phyloP scores from a whole-genome alignment of 2,888 invertebrate genomes.

The Protonemura montana region DNA sequence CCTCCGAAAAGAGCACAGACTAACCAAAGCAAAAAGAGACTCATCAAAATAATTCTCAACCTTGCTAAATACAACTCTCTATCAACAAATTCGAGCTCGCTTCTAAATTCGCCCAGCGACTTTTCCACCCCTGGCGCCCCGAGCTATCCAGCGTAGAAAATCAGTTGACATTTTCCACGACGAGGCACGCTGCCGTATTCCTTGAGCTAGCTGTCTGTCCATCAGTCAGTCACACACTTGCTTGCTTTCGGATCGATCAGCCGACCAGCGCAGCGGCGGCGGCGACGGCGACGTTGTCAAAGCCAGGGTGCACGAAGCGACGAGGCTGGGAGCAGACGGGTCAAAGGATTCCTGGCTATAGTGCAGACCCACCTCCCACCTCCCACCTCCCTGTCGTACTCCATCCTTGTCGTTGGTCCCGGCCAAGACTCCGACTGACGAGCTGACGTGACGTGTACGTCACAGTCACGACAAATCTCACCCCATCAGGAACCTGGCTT shows the following conservation, averaged over 20 bases:
- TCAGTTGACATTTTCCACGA: constrained; percentile 10
- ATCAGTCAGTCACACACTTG: constrained; percentile 44
- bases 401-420: background rate
- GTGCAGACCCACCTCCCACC: background rate
- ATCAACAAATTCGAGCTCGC: background rate
- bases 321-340: background rate
- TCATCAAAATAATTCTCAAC: background rate
- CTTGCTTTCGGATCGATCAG: constrained; percentile 47
- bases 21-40: background rate
- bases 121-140: background rate
- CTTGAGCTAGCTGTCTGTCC: constrained; percentile 42
- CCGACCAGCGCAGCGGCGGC: constrained; percentile 16
- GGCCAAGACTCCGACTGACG: background rate
- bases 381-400: background rate
- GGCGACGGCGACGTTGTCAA: background rate
- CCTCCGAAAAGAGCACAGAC: background rate
- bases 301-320: background rate
- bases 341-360: background rate
- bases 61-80: background rate
- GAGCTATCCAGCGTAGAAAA: background rate
- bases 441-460: background rate
- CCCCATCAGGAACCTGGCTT: background rate
- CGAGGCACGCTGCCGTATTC: constrained; percentile 38
- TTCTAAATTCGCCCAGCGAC: background rate
- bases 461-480: constrained; percentile 25